Conservation (phyloP, 2,113 vertebrate genomes). For the Colius striatus region DNA sequence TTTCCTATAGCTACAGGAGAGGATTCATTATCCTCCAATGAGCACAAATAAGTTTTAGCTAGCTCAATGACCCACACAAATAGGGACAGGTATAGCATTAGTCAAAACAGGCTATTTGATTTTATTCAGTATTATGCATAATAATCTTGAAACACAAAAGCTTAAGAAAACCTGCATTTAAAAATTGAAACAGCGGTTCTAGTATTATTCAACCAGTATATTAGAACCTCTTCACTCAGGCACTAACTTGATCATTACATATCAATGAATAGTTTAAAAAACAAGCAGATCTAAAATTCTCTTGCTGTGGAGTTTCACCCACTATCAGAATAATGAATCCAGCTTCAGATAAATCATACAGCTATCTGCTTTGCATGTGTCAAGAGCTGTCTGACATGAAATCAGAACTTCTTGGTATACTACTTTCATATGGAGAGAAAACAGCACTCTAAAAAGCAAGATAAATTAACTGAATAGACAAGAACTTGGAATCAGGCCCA, state of each 20-base stretch:
- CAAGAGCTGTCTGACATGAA: neutral
- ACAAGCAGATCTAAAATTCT: neutral
- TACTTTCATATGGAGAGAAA: neutral
- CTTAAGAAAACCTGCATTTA: neutral
- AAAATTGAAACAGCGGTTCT: neutral
- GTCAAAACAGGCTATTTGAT: neutral
- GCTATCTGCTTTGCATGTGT: neutral
- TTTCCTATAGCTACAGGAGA: neutral
- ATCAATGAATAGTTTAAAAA: neutral
- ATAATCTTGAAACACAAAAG: neutral
- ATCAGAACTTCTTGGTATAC: neutral
- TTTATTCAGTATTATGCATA: neutral
- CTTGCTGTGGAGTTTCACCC: neutral
- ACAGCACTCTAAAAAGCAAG: neutral
- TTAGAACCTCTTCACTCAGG: neutral
- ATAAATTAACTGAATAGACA: neutral
- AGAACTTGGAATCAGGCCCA: neutral
- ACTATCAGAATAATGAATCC: neutral
- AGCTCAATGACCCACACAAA: neutral
- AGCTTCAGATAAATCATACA: neutral
- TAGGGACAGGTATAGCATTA: neutral
- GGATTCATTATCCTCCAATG: neutral
- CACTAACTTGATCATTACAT: neutral
- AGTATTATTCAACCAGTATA: neutral
- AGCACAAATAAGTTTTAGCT: neutral